Evolutionary conservation across 2,888 invertebrate genomes (phyloP).

Genomic region (Leucophenga montana): DNA sequence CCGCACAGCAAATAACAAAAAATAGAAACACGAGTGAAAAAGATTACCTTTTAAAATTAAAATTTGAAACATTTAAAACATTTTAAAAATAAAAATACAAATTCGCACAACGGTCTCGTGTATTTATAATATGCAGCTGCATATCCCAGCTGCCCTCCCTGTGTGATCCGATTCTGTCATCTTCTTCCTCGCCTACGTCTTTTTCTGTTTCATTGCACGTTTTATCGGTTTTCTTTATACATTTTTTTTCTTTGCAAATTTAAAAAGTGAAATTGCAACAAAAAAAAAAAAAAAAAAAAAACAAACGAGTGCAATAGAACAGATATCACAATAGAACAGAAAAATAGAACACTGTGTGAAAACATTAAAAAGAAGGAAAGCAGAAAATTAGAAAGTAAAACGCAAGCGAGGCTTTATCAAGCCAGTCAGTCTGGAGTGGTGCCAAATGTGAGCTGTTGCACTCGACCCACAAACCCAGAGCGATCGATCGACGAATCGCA

Average conservation of each 20-base stretch:
- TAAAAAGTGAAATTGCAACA: constrained; percentile 22
- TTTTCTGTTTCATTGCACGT: background rate
- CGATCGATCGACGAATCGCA: background rate
- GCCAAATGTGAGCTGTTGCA: constrained; percentile 10
- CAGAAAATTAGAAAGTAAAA: background rate
- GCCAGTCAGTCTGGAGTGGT: background rate
- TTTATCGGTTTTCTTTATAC: background rate
- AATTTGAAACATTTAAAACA: background rate
- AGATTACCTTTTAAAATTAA: background rate
- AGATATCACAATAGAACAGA: background rate
- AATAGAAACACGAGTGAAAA: background rate
- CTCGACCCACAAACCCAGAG: background rate
- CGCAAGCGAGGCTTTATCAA: constrained; percentile 5
- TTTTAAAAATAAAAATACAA: no score
- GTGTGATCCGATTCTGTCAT: no score
- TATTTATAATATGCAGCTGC: constrained; percentile 10
- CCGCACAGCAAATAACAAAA: no score
- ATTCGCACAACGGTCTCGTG: background rate
- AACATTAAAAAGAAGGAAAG: background rate
- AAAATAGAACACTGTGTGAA: no score
- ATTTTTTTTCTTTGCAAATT: background rate
- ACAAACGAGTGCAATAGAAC: constrained; percentile 1
- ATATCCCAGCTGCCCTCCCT: background rate
- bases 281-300: background rate
- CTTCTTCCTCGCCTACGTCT: background rate